Evolutionary conservation across 2,797 vertebrate species (phyloP).

Genomic region (Pseudomugil gertrudae): DNA sequence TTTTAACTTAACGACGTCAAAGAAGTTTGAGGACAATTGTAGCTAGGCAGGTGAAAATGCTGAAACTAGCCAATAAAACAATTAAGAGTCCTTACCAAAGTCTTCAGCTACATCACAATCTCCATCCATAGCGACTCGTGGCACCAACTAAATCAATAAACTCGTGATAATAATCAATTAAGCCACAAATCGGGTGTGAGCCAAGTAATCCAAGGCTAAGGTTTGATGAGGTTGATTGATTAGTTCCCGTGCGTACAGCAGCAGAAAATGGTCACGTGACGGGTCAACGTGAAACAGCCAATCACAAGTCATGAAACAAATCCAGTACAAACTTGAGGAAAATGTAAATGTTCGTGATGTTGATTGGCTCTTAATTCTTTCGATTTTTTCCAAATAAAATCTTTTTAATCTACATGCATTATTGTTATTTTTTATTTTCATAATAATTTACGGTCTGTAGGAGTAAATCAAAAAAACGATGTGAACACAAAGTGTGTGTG

Average conservation of each 20-base stretch:
- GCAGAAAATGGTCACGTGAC: conserved; percentile 46
- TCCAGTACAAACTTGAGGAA: not conserved
- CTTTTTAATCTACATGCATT: too few species aligned
- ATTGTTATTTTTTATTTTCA: too few species aligned
- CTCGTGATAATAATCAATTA: conserved; percentile 67
- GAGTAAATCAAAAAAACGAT: too few species aligned
- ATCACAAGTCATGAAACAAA: conserved; percentile 45
- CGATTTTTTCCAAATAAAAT: too few species aligned
- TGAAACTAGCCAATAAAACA: conserved; percentile 51
- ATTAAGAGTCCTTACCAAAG: conserved; percentile 74
- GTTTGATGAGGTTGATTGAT: conserved; percentile 67
- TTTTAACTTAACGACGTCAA: not conserved
- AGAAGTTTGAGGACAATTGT: not conserved
- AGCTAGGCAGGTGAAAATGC: not conserved
- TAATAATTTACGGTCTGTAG: too few species aligned
- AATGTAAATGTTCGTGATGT: not conserved
- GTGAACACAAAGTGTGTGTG: too few species aligned
- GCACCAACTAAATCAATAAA: conserved; percentile 62
- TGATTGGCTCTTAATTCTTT: too few species aligned
- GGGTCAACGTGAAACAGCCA: conserved; percentile 46
- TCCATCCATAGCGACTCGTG: conserved; percentile 68
- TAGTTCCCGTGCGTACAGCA: conserved; percentile 15
- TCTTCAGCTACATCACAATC: conserved; percentile 55
- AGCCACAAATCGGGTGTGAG: conserved; percentile 12
- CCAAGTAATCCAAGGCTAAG: not conserved